phyloP scores from a whole-genome alignment of 2,797 vertebrate genomes.

The Acropternis orthonyx region DNA sequence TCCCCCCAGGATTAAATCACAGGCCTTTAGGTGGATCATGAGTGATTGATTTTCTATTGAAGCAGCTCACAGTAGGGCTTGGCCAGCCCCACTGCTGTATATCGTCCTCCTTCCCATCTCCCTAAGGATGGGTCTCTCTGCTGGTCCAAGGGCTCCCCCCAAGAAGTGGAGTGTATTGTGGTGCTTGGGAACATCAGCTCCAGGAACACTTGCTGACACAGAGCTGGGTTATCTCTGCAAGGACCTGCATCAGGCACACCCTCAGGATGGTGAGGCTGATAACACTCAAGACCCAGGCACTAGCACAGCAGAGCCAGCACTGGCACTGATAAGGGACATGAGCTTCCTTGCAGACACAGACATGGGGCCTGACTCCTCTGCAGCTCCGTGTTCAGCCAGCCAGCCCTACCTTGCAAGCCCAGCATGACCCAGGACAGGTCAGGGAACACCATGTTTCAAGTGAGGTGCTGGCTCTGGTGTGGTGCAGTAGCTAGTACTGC shows the following conservation, averaged over 20 bases:
- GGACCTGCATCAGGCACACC: background rate
- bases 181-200: background rate
- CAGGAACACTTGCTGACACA: background rate
- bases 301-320: background rate
- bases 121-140: background rate
- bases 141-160: background rate
- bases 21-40: background rate
- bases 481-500: background rate
- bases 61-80: background rate
- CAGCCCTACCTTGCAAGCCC: background rate
- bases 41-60: background rate
- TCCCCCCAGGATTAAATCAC: conserved; percentile 20
- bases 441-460: background rate
- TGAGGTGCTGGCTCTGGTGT: background rate
- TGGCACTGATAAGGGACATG: background rate
- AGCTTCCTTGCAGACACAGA: background rate
- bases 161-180: rapidly evolving
- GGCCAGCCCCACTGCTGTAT: background rate
- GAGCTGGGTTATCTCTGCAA: background rate
- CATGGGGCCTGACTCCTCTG: background rate
- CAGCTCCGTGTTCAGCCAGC: background rate
- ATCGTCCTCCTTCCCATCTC: background rate
- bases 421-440: background rate
- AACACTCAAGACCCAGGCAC: background rate
- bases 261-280: background rate